phyloP scores from a whole-genome alignment of 2,113 vertebrate species.

The Pyrgilauda ruficollis region DNA sequence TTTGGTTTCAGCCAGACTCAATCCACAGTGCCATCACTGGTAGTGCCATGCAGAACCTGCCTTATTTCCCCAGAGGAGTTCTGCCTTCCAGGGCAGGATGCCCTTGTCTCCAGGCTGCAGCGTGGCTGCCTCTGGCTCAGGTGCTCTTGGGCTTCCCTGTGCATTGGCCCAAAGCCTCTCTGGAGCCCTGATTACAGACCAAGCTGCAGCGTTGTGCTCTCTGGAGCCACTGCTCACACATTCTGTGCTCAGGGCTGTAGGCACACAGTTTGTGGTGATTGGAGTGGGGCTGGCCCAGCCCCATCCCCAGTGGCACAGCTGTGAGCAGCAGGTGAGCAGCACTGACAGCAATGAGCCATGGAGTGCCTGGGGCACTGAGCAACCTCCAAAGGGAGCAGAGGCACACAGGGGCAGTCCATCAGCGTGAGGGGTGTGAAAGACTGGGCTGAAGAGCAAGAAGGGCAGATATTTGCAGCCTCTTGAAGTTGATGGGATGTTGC shows the following conservation, averaged over 20 bases:
- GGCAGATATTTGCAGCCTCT: not conserved
- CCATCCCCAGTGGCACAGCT: not conserved
- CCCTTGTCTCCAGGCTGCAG: accelerated
- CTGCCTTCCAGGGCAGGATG: not conserved
- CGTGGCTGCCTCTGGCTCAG: accelerated
- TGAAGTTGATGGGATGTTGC: not conserved
- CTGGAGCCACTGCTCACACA: accelerated
- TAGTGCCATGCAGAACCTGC: not conserved
- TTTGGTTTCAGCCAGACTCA: not conserved
- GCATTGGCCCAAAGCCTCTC: not conserved
- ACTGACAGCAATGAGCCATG: not conserved
- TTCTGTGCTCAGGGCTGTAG: not conserved
- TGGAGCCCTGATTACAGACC: accelerated
- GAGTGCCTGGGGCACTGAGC: not conserved
- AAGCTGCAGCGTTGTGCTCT: accelerated
- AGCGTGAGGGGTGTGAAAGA: not conserved
- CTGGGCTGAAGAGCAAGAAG: not conserved
- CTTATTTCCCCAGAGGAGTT: not conserved
- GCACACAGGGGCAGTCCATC: not conserved
- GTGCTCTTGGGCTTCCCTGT: accelerated
- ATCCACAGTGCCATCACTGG: not conserved
- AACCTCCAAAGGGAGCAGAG: not conserved
- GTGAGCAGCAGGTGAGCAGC: not conserved
- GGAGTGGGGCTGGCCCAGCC: not conserved
- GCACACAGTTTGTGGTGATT: not conserved